Evolutionary conservation across 2,113 vertebrate genomes (phyloP).

Genomic region (Urocolius indicus): DNA sequence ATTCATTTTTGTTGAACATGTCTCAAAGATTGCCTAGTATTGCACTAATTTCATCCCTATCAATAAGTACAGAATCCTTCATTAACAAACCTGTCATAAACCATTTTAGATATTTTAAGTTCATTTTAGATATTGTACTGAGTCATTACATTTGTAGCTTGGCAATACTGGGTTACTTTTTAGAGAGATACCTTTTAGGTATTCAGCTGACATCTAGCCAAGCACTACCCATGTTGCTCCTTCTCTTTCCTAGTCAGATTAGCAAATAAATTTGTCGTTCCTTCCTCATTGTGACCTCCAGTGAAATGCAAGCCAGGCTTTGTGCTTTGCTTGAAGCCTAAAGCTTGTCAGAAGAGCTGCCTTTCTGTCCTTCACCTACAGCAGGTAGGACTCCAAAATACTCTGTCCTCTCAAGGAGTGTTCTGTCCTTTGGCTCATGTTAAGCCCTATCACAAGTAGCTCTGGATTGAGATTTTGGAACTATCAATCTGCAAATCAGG

Average conservation of each 20-base stretch:
- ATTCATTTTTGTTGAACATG: neutral
- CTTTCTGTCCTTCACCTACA: neutral
- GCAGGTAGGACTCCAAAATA: neutral
- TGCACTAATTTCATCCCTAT: neutral
- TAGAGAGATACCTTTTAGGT: neutral
- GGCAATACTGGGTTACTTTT: neutral
- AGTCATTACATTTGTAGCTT: slow-evolving; percentile 5
- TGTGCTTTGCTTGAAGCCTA: neutral
- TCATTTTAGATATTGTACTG: neutral
- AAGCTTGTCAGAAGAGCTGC: neutral
- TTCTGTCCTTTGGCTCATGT: neutral
- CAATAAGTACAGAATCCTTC: neutral
- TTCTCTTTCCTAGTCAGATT: neutral
- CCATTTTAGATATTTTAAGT: neutral
- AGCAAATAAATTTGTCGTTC: neutral
- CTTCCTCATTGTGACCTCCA: neutral
- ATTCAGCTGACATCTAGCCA: neutral
- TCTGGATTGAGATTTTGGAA: neutral
- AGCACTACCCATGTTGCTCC: neutral
- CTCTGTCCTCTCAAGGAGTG: neutral
- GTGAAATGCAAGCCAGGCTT: neutral
- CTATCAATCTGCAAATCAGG: neutral
- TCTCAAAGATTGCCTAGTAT: neutral
- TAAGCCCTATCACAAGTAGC: neutral
- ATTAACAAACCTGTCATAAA: slow-evolving; percentile 7